Conservation (phyloP, 2,888 invertebrate genomes). For the Tetramorium bicarinatum region DNA sequence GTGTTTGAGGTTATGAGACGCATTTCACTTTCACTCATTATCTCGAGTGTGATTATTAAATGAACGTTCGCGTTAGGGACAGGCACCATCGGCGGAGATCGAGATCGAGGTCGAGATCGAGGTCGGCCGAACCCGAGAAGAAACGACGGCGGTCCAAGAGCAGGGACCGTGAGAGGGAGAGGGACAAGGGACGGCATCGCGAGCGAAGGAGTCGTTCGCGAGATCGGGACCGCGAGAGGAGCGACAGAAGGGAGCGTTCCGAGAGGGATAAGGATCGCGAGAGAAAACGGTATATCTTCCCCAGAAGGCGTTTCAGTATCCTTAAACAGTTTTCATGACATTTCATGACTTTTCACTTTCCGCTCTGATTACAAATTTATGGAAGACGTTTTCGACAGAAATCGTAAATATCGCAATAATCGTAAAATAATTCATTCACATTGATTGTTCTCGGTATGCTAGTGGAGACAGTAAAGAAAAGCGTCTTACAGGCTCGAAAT, state of each 20-base stretch:
- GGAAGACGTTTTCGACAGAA: background rate
- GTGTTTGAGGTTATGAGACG: slow-evolving; percentile 73
- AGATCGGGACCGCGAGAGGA: slow-evolving; percentile 89
- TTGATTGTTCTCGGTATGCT: slow-evolving; percentile 84
- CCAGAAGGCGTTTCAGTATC: slow-evolving; percentile 8
- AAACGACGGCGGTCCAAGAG: slow-evolving; percentile 89
- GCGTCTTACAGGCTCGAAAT: slow-evolving; percentile 88
- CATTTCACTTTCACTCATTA: background rate
- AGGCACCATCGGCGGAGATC: slow-evolving; percentile 88
- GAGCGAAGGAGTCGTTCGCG: slow-evolving; percentile 90
- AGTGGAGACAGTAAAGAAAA: slow-evolving; percentile 90
- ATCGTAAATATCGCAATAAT: slow-evolving; percentile 27
- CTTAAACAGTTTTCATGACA: slow-evolving; percentile 3
- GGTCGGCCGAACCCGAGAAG: slow-evolving; percentile 88
- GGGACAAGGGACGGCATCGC: slow-evolving; percentile 89
- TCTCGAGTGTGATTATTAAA: background rate
- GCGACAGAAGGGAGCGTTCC: slow-evolving; percentile 83
- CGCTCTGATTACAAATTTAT: slow-evolving; percentile 28
- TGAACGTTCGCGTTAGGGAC: slow-evolving; percentile 72
- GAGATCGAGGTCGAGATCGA: slow-evolving; percentile 89
- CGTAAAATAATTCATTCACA: slow-evolving; percentile 66
- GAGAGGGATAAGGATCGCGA: slow-evolving; percentile 87
- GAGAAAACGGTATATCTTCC: slow-evolving; percentile 86
- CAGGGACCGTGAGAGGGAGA: slow-evolving; percentile 88
- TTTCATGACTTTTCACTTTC: background rate